Percentiles rank a stretch among this genome's conserved stretches.
Evolutionary conservation across 2,113 vertebrate species (phyloP).

Genomic region (Salvelinus sp.): DNA sequence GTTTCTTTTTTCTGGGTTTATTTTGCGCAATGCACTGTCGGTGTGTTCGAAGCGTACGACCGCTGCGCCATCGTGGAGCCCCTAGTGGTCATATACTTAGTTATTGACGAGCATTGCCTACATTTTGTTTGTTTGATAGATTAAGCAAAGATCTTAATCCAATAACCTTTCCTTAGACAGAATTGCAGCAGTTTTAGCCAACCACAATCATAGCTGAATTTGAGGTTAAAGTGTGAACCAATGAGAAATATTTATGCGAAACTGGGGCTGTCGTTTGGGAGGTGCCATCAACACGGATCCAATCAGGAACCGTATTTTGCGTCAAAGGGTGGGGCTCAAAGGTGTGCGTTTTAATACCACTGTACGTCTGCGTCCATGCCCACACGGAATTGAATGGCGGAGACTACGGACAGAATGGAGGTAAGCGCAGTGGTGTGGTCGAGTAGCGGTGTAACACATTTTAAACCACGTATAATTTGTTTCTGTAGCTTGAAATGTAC

Average conservation of each 20-base stretch:
- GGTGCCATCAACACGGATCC: not conserved
- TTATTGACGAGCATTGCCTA: too few species aligned
- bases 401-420: constrained; percentile 74
- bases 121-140: too few species aligned
- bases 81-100: too few species aligned
- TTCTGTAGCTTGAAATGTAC: too few species aligned
- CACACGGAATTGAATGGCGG: constrained; percentile 70
- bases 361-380: not conserved
- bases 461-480: too few species aligned
- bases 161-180: too few species aligned
- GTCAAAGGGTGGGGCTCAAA: constrained; percentile 25
- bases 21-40: too few species aligned
- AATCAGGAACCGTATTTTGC: constrained; percentile 2
- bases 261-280: not conserved
- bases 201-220: not conserved
- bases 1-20: too few species aligned
- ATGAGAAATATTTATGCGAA: not conserved
- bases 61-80: too few species aligned
- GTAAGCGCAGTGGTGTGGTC: constrained; percentile 48
- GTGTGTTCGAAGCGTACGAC: too few species aligned
- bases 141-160: too few species aligned
- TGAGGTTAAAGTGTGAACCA: not conserved
- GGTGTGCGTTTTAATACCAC: constrained; percentile 24
- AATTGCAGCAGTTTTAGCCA: not conserved
- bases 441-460: too few species aligned